phyloP scores from a whole-genome alignment of 2,888 invertebrate genomes.

The Nephrotoma appendiculata region DNA sequence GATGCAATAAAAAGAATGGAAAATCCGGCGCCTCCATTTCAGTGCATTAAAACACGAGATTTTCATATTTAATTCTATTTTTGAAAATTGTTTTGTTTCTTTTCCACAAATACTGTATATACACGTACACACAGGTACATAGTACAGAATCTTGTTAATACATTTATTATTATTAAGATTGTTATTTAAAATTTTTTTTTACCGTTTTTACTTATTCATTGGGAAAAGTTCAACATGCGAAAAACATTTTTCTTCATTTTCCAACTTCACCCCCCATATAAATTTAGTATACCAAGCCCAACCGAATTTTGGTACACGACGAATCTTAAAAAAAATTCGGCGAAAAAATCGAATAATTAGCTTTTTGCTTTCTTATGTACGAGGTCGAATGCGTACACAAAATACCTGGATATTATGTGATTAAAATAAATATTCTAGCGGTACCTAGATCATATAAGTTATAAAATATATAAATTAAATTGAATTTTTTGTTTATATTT shows the following conservation, averaged over 20 bases:
- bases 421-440: neutral
- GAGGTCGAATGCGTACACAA: neutral
- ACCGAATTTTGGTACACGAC: neutral
- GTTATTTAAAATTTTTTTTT: neutral
- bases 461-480: neutral
- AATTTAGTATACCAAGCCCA: neutral
- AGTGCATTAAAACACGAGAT: neutral
- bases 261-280: neutral
- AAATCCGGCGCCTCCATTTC: neutral
- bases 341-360: neutral
- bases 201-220: neutral
- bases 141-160: neutral
- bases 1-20: neutral
- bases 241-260: neutral
- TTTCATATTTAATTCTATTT: neutral
- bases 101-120: neutral
- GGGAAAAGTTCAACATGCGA: neutral
- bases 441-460: no score
- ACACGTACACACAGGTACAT: neutral
- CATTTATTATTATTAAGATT: neutral
- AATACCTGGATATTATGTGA: neutral
- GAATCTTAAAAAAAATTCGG: neutral
- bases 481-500: neutral
- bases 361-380: neutral
- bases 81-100: neutral